phyloP scores from a whole-genome alignment of 2,797 vertebrate genomes.

The Myotis myotis region DNA sequence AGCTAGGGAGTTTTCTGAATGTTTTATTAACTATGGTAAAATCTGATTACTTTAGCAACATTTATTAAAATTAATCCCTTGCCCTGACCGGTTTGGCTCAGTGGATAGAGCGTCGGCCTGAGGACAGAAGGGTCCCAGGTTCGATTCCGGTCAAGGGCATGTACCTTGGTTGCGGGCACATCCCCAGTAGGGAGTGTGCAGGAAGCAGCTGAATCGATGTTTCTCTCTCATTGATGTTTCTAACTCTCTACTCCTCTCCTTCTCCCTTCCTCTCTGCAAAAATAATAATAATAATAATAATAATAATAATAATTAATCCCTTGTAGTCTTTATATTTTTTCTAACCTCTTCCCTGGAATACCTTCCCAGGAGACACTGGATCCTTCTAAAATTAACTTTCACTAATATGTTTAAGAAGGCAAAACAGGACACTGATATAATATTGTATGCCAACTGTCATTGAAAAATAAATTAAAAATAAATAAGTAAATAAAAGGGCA shows the following conservation, averaged over 20 bases:
- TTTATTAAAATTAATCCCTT: neutral
- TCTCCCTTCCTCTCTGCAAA: too few species aligned
- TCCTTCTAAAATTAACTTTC: constrained; percentile 47
- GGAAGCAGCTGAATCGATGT: too few species aligned
- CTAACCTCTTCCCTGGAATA: constrained; percentile 6
- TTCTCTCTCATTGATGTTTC: too few species aligned
- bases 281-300: too few species aligned
- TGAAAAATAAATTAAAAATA: neutral
- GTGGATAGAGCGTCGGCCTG: too few species aligned
- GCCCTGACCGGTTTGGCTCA: too few species aligned
- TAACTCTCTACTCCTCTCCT: too few species aligned
- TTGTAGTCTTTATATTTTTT: neutral
- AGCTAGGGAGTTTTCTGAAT: neutral
- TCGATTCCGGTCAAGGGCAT: too few species aligned
- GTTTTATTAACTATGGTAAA: constrained; percentile 8
- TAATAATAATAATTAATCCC: too few species aligned
- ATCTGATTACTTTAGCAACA: neutral
- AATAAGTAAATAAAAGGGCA: neutral
- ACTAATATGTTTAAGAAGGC: neutral
- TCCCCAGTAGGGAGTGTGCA: too few species aligned
- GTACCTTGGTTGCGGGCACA: too few species aligned
- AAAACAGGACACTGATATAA: neutral
- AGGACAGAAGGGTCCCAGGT: too few species aligned
- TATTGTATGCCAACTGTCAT: neutral
- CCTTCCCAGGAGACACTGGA: neutral